phyloP scores from a whole-genome alignment of 2,888 invertebrate species.

The Sarcophaga subvicina region DNA sequence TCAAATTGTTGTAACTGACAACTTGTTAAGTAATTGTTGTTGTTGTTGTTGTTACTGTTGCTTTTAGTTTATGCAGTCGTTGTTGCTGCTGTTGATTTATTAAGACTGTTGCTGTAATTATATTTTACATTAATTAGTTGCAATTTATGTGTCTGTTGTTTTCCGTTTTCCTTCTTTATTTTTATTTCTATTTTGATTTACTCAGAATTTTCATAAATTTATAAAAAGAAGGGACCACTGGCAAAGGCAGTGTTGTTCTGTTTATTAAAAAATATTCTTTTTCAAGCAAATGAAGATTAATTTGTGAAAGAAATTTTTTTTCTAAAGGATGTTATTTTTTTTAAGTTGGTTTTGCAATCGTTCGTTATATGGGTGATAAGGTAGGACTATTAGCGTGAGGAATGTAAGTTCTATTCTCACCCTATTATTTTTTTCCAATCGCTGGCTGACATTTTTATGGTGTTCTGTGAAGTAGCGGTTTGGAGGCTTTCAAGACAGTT shows the following conservation, averaged over 20 bases:
- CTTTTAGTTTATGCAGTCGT: neutral
- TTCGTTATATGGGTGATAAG: neutral
- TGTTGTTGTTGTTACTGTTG: slow-evolving; percentile 12
- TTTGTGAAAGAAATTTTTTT: neutral
- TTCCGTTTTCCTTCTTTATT: neutral
- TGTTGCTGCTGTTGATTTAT: slow-evolving; percentile 36
- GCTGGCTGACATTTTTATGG: too few species aligned
- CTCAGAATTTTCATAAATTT: neutral
- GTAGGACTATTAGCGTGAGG: too few species aligned
- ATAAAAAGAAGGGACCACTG: neutral
- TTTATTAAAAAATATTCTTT: neutral
- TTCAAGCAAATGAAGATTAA: neutral
- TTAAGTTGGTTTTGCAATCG: too few species aligned
- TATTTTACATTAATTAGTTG: slow-evolving; percentile 62
- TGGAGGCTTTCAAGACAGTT: too few species aligned
- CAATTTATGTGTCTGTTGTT: slow-evolving; percentile 50
- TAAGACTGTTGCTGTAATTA: slow-evolving; percentile 45
- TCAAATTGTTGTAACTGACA: slow-evolving; percentile 65
- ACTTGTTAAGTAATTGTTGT: slow-evolving; percentile 50
- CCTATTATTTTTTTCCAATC: too few species aligned
- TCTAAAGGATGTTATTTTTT: neutral
- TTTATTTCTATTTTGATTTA: neutral
- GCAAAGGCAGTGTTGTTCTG: too few species aligned
- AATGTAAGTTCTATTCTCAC: too few species aligned
- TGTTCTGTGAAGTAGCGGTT: too few species aligned